Evolutionary conservation across 2,113 vertebrate species (phyloP).

Genomic region (Antennarius striatus): DNA sequence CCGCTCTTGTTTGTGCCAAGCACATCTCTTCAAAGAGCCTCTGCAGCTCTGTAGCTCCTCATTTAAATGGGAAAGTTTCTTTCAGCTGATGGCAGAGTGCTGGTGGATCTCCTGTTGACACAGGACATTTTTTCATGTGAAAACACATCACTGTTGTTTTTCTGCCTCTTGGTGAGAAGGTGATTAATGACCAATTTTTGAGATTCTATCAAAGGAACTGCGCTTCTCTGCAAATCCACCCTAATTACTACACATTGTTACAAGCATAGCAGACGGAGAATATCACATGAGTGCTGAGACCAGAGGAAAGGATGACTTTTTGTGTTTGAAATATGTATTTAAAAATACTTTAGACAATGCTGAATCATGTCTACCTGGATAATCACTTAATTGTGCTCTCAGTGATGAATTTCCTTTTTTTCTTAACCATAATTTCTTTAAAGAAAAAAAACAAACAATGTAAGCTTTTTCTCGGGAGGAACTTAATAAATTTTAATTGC

Average conservation of each 20-base stretch:
- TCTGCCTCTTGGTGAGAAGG: conserved; percentile 62
- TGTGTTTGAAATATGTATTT: conserved; percentile 29
- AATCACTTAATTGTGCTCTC: conserved; percentile 36
- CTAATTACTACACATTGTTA: conserved; percentile 73
- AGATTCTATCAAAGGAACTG: conserved; percentile 73
- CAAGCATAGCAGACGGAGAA: conserved; percentile 32
- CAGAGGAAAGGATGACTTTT: conserved; percentile 35
- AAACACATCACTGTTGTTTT: conserved; percentile 71
- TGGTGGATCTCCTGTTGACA: conserved; percentile 77
- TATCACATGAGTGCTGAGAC: conserved; percentile 47
- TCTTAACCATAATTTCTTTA: conserved; percentile 18
- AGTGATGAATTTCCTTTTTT: conserved; percentile 19
- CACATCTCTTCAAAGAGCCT: conserved; percentile 80
- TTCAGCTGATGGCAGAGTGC: conserved; percentile 59
- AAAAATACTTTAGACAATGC: conserved; percentile 27
- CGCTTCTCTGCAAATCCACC: conserved; percentile 66
- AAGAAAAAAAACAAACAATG: conserved; percentile 1
- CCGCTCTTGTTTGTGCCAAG: conserved; percentile 78
- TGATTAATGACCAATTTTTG: conserved; percentile 79
- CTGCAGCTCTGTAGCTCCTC: conserved; percentile 74
- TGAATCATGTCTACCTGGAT: conserved; percentile 41
- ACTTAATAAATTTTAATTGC: conserved; percentile 61
- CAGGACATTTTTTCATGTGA: conserved; percentile 68
- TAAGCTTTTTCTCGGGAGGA: conserved; percentile 10
- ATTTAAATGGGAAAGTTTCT: conserved; percentile 81